Base-by-base conservation (phyloP, 2,888 invertebrate species). In the Pteria penguin region DNA sequence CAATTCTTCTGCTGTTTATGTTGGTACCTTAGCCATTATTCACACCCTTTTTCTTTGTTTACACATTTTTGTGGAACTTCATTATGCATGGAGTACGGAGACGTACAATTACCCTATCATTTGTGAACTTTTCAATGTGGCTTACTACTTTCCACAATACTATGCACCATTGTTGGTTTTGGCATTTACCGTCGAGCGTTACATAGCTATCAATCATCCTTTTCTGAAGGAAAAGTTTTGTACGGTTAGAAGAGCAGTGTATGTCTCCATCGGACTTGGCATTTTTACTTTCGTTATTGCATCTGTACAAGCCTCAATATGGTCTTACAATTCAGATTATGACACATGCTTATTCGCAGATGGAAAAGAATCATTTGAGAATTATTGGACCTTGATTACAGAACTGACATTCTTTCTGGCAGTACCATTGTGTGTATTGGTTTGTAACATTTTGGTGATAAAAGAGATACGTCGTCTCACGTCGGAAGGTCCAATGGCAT, bases 1-100 rank as follows among this genome's bases (percentile, higher is more conserved):
- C 70, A 91, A 91, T 79, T 90, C 90, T 1, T 91, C 91, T 1
- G 92, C 91, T n/a, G 87, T 92, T 32, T 92, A 92, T 79, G 81
- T 92, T 5, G 90, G 91, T 5, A 85, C 89, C 1, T 83, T 92
- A 45, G 88, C 91, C 18, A 84, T 91, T 24, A 87, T 88, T 2
- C 90, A 92, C 76, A 84, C 88, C 27, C 65, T 88, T 1, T 88
- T 91, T 61, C 85, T 91, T 8, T 78, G 84, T 75, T 79, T 91
- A 27, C 91, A 91, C 77, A 82, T 91, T 8, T 74, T 90, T n/a
- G 77, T 88, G 61, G 91, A 92, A 78, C 80, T 92, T 14, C 85
- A 88, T 60, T 86, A 87, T 60, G 90, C 91, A 22, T 92, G 91
- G 91, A 88, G 84, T 33, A 79, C 88, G 4, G 81, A 77, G 4